phyloP scores from a whole-genome alignment of 2,888 invertebrate species.

The Callinectes sapidus region DNA sequence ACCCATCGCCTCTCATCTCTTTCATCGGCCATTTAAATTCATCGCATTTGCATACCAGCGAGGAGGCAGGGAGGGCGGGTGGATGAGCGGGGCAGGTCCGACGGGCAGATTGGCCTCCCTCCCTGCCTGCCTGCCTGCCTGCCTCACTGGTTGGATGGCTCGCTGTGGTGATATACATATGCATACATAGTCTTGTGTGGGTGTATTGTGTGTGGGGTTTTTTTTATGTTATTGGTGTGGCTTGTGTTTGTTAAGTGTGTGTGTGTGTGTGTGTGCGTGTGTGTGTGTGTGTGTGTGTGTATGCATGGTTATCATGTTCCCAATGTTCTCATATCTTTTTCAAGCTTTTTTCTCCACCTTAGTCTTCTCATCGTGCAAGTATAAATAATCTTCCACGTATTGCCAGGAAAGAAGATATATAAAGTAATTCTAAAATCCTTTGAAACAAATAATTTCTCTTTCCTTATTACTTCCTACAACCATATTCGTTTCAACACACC shows the following conservation, averaged over 20 bases:
- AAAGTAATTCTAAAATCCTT: neutral
- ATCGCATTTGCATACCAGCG: slow-evolving; percentile 53
- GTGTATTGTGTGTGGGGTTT: too few relatives aligned
- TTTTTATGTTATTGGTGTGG: too few relatives aligned
- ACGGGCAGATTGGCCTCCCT: neutral
- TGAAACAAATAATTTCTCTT: neutral
- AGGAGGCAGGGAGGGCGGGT: slow-evolving; percentile 8
- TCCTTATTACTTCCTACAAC: neutral
- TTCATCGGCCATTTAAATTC: slow-evolving; percentile 61
- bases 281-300: neutral
- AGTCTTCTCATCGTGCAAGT: neutral
- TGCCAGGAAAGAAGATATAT: neutral
- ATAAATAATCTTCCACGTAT: neutral
- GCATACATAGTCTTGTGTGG: too few relatives aligned
- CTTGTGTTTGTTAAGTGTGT: neutral
- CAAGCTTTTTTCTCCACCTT: neutral
- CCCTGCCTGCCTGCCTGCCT: neutral
- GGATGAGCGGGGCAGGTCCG: neutral
- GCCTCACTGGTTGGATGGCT: neutral
- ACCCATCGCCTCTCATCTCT: slow-evolving; percentile 46
- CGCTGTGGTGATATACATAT: neutral
- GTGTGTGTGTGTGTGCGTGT: neutral
- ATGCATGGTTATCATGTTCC: neutral
- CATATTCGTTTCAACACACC: neutral
- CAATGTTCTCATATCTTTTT: neutral